Conservation (phyloP, 2,797 vertebrate genomes). For the Thaleichthys pacificus region DNA sequence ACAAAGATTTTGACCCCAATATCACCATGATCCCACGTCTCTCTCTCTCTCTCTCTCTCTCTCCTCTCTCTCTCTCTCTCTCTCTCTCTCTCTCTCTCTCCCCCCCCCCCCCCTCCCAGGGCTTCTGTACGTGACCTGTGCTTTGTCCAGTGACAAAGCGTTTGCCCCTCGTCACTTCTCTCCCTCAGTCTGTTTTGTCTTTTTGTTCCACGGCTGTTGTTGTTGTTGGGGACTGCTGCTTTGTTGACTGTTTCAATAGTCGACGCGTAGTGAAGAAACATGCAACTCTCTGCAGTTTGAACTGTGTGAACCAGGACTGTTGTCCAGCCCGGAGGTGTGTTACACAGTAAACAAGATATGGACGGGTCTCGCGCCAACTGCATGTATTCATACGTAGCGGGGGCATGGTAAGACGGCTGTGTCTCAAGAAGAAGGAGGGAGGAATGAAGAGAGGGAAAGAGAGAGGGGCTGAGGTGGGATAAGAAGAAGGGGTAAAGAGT, state of each 20-base stretch:
- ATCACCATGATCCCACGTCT: not conserved
- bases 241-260: constrained; percentile 27
- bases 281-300: constrained; percentile 25
- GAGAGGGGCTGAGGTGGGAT: constrained; percentile 7
- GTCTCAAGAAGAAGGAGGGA: constrained; percentile 41
- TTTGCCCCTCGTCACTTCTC: constrained; percentile 14
- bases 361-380: constrained; percentile 49
- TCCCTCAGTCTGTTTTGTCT: not conserved
- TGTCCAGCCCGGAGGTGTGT: constrained; percentile 61
- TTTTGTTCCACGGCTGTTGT: constrained; percentile 1
- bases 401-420: not conserved
- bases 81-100: too few species aligned
- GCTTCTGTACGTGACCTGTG: not conserved
- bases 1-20: constrained; percentile 48
- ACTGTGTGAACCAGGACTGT: constrained; percentile 51
- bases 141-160: constrained; percentile 6
- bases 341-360: constrained; percentile 68
- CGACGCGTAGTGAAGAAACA: constrained; percentile 28
- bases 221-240: not conserved
- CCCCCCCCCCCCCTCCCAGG: not conserved
- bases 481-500: constrained; percentile 1
- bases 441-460: constrained; percentile 30
- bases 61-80: not conserved
- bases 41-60: not conserved
- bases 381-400: constrained; percentile 61